phyloP scores from a whole-genome alignment of 2,797 vertebrate genomes.

The Myripristis murdjan region DNA sequence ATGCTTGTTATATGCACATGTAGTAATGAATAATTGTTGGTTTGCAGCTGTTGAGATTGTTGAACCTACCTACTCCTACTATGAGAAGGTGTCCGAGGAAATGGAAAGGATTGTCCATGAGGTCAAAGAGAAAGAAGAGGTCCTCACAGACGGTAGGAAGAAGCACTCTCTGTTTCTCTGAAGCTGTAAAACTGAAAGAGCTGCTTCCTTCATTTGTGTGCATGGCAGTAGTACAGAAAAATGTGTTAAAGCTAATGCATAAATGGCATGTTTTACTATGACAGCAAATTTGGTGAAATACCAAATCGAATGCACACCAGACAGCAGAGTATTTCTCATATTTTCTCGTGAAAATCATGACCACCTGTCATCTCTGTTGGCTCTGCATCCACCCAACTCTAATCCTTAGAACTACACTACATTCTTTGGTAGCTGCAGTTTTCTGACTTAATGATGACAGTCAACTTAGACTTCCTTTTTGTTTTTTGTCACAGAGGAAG shows the following conservation, averaged over 20 bases:
- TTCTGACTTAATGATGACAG: background rate
- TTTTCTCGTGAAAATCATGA: background rate
- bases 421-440: too few species aligned
- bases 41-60: conserved; percentile 72
- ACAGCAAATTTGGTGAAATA: background rate
- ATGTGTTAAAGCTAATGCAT: background rate
- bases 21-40: background rate
- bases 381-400: background rate
- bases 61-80: conserved; percentile 79
- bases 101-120: conserved; percentile 86
- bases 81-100: conserved; percentile 86
- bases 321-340: background rate
- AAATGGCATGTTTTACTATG: background rate
- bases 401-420: too few species aligned
- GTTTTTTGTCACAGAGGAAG: conserved; percentile 79
- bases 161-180: background rate
- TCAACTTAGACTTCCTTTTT: conserved; percentile 3
- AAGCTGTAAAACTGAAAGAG: background rate
- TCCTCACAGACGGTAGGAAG: conserved; percentile 74
- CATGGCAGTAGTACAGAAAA: background rate
- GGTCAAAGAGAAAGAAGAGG: conserved; percentile 79
- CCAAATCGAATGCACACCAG: background rate
- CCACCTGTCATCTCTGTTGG: background rate
- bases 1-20: background rate
- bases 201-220: background rate